Conservation (phyloP, 2,113 vertebrate species). For the Paedocypris sp. region DNA sequence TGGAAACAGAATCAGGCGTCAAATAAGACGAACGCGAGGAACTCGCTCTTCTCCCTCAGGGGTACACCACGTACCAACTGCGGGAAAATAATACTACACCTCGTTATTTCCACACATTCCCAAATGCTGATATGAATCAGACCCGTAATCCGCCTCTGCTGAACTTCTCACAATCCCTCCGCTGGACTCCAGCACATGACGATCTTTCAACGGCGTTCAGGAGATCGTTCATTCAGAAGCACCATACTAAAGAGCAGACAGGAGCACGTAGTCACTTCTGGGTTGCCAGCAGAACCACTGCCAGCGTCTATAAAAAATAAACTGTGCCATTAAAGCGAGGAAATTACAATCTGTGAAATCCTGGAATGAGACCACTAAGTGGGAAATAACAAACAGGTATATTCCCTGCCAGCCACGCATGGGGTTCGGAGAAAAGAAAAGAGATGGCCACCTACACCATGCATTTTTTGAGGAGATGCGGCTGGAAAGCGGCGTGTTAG, state of each 20-base stretch:
- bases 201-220: conserved; percentile 13
- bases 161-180: background rate
- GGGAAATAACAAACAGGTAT: conserved; percentile 39
- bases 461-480: too few species aligned
- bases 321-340: conserved; percentile 38
- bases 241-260: conserved; percentile 16
- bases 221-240: conserved; percentile 20
- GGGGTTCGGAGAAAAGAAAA: background rate
- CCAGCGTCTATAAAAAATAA: conserved; percentile 45
- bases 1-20: too few species aligned
- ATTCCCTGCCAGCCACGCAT: conserved; percentile 11
- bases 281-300: conserved; percentile 27
- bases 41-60: too few species aligned
- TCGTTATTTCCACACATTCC: background rate
- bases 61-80: too few species aligned
- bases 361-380: conserved; percentile 37
- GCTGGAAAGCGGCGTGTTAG: too few species aligned
- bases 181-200: background rate
- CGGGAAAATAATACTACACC: conserved; percentile 7
- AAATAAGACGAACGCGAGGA: too few species aligned
- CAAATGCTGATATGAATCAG: background rate
- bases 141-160: background rate
- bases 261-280: conserved; percentile 20
- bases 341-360: conserved; percentile 42
- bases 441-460: too few species aligned